Percentiles rank a stretch among this genome's conserved stretches.
Conservation (phyloP, 2,888 invertebrate genomes). For the Spilarctia lutea region DNA sequence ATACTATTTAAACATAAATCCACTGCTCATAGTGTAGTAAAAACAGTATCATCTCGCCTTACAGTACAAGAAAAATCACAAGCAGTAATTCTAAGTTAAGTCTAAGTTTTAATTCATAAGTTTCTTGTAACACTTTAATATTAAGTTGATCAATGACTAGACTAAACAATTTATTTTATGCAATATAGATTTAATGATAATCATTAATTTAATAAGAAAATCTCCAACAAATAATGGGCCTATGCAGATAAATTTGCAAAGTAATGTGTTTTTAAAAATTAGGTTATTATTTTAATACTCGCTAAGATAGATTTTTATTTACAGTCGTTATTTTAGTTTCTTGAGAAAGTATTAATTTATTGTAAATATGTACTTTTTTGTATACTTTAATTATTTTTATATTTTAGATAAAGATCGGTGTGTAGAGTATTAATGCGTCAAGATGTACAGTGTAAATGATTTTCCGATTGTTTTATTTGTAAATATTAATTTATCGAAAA, state of each 20-base stretch:
- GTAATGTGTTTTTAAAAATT: conserved; percentile 32
- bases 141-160: background rate
- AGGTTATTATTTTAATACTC: conserved; percentile 46
- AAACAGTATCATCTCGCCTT: conserved; percentile 42
- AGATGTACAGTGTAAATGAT: conserved; percentile 22
- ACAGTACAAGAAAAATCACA: conserved; percentile 56
- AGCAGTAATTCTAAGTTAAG: conserved; percentile 39
- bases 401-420: conserved; percentile 27
- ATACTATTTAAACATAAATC: background rate
- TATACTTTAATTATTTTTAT: conserved; percentile 39
- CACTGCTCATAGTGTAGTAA: background rate
- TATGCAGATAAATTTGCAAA: conserved; percentile 30
- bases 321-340: conserved; percentile 51
- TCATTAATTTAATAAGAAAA: conserved; percentile 3
- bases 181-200: conserved; percentile 3
- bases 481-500: conserved; percentile 17
- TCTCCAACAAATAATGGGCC: conserved; percentile 35
- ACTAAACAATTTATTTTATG: background rate
- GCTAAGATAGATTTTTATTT: conserved; percentile 53
- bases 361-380: conserved; percentile 47
- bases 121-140: background rate
- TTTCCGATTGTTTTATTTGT: conserved; percentile 24
- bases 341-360: conserved; percentile 56
- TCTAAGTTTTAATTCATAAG: conserved; percentile 25
- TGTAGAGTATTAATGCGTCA: conserved; percentile 27